Evolutionary conservation across 2,113 vertebrate species (phyloP).

Genomic region (Melanostigma gelatinosum): DNA sequence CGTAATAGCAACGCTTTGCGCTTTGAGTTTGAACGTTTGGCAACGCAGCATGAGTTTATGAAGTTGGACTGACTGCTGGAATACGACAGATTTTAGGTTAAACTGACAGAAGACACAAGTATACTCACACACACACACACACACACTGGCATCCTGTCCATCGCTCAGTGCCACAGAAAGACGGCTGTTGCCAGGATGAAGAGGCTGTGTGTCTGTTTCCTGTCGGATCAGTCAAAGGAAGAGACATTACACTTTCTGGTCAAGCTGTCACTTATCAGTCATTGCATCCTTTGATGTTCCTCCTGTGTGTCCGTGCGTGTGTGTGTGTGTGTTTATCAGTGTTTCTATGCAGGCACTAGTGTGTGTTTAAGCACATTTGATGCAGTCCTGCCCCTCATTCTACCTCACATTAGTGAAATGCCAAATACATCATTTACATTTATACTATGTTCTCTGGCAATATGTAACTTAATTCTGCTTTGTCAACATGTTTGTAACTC

Average conservation of each 20-base stretch:
- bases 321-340: background rate
- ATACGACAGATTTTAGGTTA: constrained; percentile 31
- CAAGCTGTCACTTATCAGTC: constrained; percentile 61
- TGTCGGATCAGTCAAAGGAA: constrained; percentile 67
- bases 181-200: constrained; percentile 75
- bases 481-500: constrained; percentile 35
- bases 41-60: background rate
- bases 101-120: constrained; percentile 40
- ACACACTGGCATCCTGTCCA: constrained; percentile 61
- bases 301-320: constrained; percentile 13
- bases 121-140: constrained; percentile 14
- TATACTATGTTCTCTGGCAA: constrained; percentile 20
- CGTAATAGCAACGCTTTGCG: background rate
- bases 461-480: constrained; percentile 45
- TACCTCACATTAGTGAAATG: constrained; percentile 53
- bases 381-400: constrained; percentile 8
- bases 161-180: constrained; percentile 54
- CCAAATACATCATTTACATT: constrained; percentile 66
- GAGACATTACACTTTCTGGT: constrained; percentile 67
- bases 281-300: constrained; percentile 38
- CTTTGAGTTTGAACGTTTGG: constrained; percentile 7
- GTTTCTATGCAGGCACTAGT: constrained; percentile 1
- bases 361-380: constrained; percentile 30
- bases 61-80: constrained; percentile 25
- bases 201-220: constrained; percentile 66